Percentiles rank a stretch among this genome's conserved stretches.
phyloP scores from a whole-genome alignment of 2,888 invertebrate species.

The Tineola bisselliella region DNA sequence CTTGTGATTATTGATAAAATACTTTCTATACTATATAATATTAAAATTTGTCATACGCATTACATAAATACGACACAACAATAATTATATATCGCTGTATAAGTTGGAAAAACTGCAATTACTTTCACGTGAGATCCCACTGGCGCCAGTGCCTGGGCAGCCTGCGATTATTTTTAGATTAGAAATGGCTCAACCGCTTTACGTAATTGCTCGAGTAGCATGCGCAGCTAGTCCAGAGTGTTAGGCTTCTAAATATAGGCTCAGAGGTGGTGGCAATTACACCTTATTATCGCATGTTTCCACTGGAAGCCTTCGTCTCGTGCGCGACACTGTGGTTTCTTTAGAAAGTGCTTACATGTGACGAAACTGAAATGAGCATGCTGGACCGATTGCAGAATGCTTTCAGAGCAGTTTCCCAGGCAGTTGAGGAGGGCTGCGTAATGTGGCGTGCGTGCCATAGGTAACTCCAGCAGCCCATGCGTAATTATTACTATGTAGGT shows the following conservation, averaged over 20 bases:
- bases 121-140: conserved; percentile 62
- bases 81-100: conserved; percentile 18
- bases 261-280: conserved; percentile 61
- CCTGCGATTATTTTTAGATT: conserved; percentile 69
- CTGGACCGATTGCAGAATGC: conserved; percentile 47
- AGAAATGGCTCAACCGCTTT: conserved; percentile 68
- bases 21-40: not conserved
- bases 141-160: conserved; percentile 59
- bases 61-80: no score
- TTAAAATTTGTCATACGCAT: no score
- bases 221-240: conserved; percentile 59
- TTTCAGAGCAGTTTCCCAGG: conserved; percentile 36
- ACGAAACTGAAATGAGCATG: conserved; percentile 54
- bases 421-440: conserved; percentile 34
- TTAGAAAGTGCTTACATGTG: conserved; percentile 63
- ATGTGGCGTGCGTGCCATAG: conserved; percentile 52
- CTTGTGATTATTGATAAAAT: not conserved
- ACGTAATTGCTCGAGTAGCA: conserved; percentile 65
- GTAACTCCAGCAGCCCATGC: conserved; percentile 28
- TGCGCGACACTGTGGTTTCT: conserved; percentile 50
- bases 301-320: conserved; percentile 54
- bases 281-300: conserved; percentile 65
- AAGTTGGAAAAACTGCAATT: conserved; percentile 44
- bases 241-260: conserved; percentile 63
- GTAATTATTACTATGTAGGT: conserved; percentile 39